Conservation (phyloP, 2,113 vertebrate species). For the Hydropotes inermis region DNA sequence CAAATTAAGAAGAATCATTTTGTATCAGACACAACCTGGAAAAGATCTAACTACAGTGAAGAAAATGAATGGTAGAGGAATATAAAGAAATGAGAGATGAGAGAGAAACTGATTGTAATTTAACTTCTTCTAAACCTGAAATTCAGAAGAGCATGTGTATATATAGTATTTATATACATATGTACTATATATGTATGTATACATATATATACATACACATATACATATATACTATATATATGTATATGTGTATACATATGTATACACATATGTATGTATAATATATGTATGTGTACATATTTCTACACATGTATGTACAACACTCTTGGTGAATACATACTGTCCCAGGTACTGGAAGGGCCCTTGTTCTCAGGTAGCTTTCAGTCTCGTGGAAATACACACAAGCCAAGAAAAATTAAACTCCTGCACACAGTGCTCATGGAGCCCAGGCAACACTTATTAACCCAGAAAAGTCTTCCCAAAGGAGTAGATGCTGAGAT, state of each 20-base stretch:
- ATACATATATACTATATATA: background rate
- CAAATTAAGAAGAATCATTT: background rate
- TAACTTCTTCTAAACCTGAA: background rate
- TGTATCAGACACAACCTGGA: background rate
- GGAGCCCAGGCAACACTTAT: background rate
- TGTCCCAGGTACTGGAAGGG: background rate
- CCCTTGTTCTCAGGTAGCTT: background rate
- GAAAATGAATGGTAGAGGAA: background rate
- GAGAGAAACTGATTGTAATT: background rate
- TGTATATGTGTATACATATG: background rate
- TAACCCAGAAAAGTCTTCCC: background rate
- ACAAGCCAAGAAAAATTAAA: background rate
- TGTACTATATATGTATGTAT: background rate
- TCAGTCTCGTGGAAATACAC: background rate
- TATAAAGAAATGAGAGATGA: background rate
- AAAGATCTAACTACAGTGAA: background rate
- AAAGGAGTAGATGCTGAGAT: background rate
- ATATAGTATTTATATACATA: background rate
- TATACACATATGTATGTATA: background rate
- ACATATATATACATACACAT: rapidly evolving
- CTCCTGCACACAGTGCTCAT: background rate
- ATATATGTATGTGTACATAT: background rate
- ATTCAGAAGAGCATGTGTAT: background rate
- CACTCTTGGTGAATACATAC: background rate
- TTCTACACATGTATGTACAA: background rate